A percentile compares a stretch with the other conserved stretches of the same genome.
These are phyloP conservation scores for Equus przewalskii DNA, from an alignment of 2,113 vertebrate genomes.

Conservation along the genomic window DNA sequence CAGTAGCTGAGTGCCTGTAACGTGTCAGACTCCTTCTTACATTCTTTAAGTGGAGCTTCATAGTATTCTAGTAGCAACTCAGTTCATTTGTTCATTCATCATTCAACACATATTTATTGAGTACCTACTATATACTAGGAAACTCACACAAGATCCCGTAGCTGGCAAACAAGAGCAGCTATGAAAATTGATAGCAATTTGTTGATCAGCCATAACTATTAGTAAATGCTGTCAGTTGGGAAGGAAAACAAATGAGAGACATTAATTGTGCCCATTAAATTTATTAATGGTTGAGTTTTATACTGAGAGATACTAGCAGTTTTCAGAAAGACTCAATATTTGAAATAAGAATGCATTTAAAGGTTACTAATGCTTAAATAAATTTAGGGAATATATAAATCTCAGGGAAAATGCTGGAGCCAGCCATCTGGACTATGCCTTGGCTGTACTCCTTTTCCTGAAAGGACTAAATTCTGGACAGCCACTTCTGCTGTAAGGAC, in stretches of 20 bases:
- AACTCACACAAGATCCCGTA: neutral
- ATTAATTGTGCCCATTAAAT: conserved; percentile 15
- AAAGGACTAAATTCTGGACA: neutral
- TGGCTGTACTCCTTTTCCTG: neutral
- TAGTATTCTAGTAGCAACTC: neutral
- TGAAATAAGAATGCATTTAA: conserved; percentile 21
- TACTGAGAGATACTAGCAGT: neutral
- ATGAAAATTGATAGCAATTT: conserved; percentile 15
- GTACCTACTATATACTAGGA: neutral
- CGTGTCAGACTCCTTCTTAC: neutral
- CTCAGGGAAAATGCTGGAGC: neutral
- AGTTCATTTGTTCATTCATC: neutral
- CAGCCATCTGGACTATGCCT: neutral
- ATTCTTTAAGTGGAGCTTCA: neutral
- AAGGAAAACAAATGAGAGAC: conserved; percentile 37
- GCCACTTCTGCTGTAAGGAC: neutral
- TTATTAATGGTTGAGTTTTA: conserved; percentile 56
- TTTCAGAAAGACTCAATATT: conserved; percentile 2
- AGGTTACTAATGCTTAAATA: conserved; percentile 4
- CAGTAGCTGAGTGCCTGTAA: neutral
- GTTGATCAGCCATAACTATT: conserved; percentile 10
- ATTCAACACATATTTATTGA: neutral
- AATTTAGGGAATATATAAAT: neutral
- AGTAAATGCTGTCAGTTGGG: conserved; percentile 50
- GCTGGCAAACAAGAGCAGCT: neutral